Evolutionary conservation across 2,797 vertebrate species (phyloP).

Genomic region (Gymnocypris eckloni): DNA sequence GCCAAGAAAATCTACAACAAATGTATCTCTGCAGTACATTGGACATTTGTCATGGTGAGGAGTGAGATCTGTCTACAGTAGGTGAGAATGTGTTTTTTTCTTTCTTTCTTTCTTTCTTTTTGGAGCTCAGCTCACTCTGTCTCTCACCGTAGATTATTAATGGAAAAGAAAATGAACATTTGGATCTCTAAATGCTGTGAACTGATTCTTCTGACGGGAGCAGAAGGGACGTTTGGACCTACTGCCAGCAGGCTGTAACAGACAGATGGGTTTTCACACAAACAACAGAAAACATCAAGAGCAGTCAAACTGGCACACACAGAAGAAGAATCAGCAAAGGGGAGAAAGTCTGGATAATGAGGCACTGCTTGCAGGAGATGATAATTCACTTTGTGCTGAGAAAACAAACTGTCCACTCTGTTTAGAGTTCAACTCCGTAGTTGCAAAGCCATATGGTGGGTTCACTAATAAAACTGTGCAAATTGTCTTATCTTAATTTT

Average conservation of each 20-base stretch:
- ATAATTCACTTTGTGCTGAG: slow-evolving; percentile 62
- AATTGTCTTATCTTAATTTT: neutral
- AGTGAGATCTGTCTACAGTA: slow-evolving; percentile 12
- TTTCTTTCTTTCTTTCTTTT: neutral
- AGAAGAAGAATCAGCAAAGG: slow-evolving; percentile 82
- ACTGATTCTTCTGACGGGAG: slow-evolving; percentile 79
- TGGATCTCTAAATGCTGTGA: slow-evolving; percentile 75
- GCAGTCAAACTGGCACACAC: slow-evolving; percentile 83
- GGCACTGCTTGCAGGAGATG: slow-evolving; percentile 78
- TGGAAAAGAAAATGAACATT: slow-evolving; percentile 69
- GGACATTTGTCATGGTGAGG: slow-evolving; percentile 3
- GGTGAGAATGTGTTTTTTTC: neutral
- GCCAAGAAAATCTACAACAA: neutral
- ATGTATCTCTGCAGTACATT: neutral
- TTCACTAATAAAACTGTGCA: neutral
- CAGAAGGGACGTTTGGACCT: slow-evolving; percentile 85
- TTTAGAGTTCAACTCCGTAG: slow-evolving; percentile 12
- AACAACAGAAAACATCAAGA: slow-evolving; percentile 86
- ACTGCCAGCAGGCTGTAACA: slow-evolving; percentile 81
- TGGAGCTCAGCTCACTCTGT: neutral
- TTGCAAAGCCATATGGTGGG: slow-evolving; percentile 39
- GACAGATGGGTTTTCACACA: slow-evolving; percentile 86
- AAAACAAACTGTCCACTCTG: slow-evolving; percentile 78
- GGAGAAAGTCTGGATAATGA: slow-evolving; percentile 81
- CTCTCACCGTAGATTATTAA: slow-evolving; percentile 66